A percentile compares a stretch with the other conserved stretches of the same genome.
Conservation (phyloP, 2,888 invertebrate genomes). For the Ashinkailepas kermadecensis region DNA sequence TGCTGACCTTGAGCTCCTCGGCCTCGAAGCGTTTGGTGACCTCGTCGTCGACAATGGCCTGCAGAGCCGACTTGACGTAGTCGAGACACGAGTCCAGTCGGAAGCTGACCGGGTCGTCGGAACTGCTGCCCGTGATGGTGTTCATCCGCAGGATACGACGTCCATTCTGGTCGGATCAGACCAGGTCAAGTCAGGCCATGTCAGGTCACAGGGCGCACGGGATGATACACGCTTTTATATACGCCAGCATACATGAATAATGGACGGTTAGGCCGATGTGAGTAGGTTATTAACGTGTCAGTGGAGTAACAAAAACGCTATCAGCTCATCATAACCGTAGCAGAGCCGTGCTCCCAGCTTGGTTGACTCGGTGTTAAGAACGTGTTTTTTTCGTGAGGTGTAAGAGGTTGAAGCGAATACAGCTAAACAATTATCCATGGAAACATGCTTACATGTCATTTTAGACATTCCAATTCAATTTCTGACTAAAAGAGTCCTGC, state of each 20-base stretch:
- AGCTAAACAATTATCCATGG: too few relatives aligned
- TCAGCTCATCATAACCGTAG: too few relatives aligned
- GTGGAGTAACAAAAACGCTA: too few relatives aligned
- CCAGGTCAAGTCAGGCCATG: neutral
- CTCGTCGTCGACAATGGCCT: conserved; percentile 97
- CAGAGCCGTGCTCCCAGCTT: too few relatives aligned
- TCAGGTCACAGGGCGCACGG: too few relatives aligned
- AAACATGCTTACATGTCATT: too few relatives aligned
- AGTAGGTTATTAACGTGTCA: neutral
- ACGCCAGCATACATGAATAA: neutral
- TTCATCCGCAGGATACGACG: neutral
- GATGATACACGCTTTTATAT: neutral
- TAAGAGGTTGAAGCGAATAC: too few relatives aligned
- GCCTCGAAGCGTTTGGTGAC: conserved; percentile 96
- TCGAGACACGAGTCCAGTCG: conserved; percentile 49
- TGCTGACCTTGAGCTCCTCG: conserved; percentile 67
- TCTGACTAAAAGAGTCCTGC: too few relatives aligned
- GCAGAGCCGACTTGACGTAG: conserved; percentile 84
- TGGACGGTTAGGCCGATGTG: neutral
- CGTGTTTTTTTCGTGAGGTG: too few relatives aligned
- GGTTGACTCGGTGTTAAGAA: too few relatives aligned
- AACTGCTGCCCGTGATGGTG: neutral
- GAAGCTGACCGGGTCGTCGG: neutral
- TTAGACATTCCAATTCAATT: too few relatives aligned
- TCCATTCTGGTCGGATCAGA: neutral